Percentiles rank a stretch among this genome's conserved stretches.
These are phyloP conservation scores for Labeo rohita DNA, from an alignment of 2,113 vertebrate genomes.

Conservation along the genomic window DNA sequence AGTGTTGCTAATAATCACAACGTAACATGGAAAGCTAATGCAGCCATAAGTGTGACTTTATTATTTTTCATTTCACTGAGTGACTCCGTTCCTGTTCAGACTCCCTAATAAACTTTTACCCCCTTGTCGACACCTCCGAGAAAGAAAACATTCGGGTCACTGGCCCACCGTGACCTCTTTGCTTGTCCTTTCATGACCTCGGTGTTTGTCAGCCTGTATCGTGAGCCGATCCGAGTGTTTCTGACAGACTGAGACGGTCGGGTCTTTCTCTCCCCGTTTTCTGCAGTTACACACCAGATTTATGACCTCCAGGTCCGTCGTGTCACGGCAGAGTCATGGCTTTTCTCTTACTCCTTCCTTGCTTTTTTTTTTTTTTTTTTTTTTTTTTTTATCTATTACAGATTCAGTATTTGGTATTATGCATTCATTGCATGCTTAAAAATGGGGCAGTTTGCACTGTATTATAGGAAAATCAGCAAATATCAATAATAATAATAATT, in stretches of 20 bases:
- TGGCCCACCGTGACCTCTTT: conserved; percentile 47
- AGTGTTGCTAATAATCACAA: background rate
- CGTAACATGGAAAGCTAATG: background rate
- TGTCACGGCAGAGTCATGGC: background rate
- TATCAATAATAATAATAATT: too few relatives aligned
- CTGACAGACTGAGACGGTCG: background rate
- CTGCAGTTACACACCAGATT: background rate
- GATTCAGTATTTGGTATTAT: background rate
- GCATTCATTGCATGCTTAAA: background rate
- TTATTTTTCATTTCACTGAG: background rate
- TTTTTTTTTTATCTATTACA: background rate
- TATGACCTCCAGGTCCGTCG: background rate
- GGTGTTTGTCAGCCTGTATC: background rate
- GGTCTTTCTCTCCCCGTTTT: background rate
- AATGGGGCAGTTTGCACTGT: background rate
- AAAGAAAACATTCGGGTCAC: conserved; percentile 5
- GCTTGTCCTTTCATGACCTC: conserved; percentile 49
- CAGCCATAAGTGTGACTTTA: background rate
- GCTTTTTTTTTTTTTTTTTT: background rate
- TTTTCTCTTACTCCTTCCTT: background rate
- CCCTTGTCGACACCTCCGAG: conserved; percentile 24
- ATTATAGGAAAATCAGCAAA: background rate
- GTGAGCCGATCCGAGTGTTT: background rate
- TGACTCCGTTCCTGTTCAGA: background rate
- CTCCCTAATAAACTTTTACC: background rate